Evolutionary conservation across 2,888 invertebrate genomes (phyloP).

Genomic region (Melanostoma scalare): DNA sequence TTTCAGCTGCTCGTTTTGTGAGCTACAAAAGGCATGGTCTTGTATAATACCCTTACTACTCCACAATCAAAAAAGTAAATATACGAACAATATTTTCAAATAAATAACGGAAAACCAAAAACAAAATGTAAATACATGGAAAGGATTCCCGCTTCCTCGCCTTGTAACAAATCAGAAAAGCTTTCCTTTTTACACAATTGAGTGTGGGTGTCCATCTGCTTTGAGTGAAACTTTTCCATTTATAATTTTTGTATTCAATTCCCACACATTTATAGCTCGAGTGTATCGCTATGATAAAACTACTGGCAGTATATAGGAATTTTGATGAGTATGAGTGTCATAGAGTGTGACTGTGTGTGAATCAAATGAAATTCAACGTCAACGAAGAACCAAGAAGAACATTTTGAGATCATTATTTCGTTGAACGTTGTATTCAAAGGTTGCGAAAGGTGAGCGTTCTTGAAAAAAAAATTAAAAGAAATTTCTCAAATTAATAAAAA

Average conservation of each 20-base stretch:
- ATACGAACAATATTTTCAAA: constrained; percentile 28
- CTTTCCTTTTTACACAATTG: neutral
- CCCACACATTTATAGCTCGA: constrained; percentile 21
- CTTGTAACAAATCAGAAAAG: constrained; percentile 26
- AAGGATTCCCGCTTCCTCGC: constrained; percentile 10
- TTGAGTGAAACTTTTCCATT: constrained; percentile 60
- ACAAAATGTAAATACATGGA: constrained; percentile 20
- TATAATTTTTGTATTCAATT: constrained; percentile 10
- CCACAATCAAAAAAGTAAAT: neutral
- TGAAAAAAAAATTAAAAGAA: constrained; percentile 34
- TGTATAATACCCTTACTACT: neutral
- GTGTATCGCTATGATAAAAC: constrained; percentile 50
- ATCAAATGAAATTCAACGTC: constrained; percentile 50
- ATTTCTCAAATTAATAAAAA: constrained; percentile 28
- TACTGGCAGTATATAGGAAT: constrained; percentile 66
- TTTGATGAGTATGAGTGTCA: constrained; percentile 38
- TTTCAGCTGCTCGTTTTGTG: neutral
- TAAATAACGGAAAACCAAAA: constrained; percentile 39
- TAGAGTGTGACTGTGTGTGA: constrained; percentile 39
- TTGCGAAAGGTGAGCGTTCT: constrained; percentile 80
- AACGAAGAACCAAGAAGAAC: constrained; percentile 75
- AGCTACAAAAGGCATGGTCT: neutral
- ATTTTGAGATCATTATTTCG: constrained; percentile 82
- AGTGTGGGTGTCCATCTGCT: constrained; percentile 28
- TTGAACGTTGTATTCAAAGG: constrained; percentile 82